Evolutionary conservation across 2,113 vertebrate species (phyloP).

Genomic region (Plecturocebus donacophilus): DNA sequence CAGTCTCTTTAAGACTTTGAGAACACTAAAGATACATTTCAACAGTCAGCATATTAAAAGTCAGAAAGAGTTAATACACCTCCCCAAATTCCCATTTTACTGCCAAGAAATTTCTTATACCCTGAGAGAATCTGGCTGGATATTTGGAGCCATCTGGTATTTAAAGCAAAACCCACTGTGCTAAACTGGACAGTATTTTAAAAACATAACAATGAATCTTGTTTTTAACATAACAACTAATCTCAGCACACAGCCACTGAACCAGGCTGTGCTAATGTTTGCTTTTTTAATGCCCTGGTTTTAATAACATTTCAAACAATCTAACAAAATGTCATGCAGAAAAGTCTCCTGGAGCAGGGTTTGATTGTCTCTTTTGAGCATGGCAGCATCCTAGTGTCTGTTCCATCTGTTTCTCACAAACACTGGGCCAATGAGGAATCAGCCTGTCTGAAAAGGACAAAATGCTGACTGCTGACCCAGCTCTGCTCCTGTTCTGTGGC

Average conservation of each 20-base stretch:
- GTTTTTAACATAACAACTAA: constrained; percentile 23
- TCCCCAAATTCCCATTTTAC: background rate
- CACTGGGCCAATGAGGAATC: constrained; percentile 16
- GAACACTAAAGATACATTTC: background rate
- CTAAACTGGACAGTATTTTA: constrained; percentile 19
- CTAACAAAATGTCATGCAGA: constrained; percentile 20
- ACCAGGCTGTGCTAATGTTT: background rate
- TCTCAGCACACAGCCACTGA: background rate
- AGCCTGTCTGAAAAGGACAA: constrained; percentile 9
- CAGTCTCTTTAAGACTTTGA: background rate
- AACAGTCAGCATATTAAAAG: constrained; percentile 11
- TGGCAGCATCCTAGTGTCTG: background rate
- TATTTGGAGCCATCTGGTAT: constrained; percentile 69
- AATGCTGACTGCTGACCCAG: background rate
- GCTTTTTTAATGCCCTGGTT: constrained; percentile 1
- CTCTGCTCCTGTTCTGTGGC: background rate
- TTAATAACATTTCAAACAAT: constrained; percentile 42
- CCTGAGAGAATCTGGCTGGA: constrained; percentile 68
- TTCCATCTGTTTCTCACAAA: constrained; percentile 73
- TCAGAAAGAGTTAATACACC: constrained; percentile 65
- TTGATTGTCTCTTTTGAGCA: constrained; percentile 50
- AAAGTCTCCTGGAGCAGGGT: background rate
- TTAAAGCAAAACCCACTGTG: constrained; percentile 67
- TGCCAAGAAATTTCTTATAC: constrained; percentile 68
- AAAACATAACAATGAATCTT: constrained; percentile 15